Evolutionary conservation across 2,888 invertebrate species (phyloP), one percentile per base, ranked within the genome.

Genomic region (Tachina lurida): DNA sequence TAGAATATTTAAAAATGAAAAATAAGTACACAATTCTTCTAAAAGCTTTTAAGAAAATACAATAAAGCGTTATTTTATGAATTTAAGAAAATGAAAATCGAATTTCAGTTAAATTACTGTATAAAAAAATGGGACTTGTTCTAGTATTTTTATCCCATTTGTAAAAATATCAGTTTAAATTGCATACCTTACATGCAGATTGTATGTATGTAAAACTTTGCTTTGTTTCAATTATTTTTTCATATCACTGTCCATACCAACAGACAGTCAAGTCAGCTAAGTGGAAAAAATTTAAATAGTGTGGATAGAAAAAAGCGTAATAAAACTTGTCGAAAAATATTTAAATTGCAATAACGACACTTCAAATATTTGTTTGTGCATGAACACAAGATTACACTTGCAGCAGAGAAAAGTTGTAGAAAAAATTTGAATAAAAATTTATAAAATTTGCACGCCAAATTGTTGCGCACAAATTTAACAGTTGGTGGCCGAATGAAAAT

Each of bases 271-370:
- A 54, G 75, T 45, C 31, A 65, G 75, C 17, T 31, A 54, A 67
- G 41, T 49, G 10, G 7, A 45, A 47, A 71, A 58, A 62, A n/a
- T 15, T 17, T 19, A 22, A 45, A 58, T n/a, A 52, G 8, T 52
- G 52, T 13, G 43, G 10, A 10, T 4, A 10, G 12, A 31, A 49
- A 71, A 78, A 15, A 49, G 19, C 13, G n/a, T 39, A 31, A 47
- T 8, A 67, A 62, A 67, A 58, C 39, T 58, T 77, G 71, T 71
- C 73, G 62, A 84, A 83, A 75, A 73, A 77, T 65, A 62, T 84
- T 78, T 84, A 74, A 78, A 77, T 78, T 73, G 45, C 68, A 78
- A 84, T 62, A 60, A 73, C 67, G 19, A 74, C 71, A 74, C 73
- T 73, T 68, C 19, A 73, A 31, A n/a, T 49, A n/a, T 39, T 58